phyloP scores from a whole-genome alignment of 1,140 invertebrate genomes.

The Meloidogyne floridensis region DNA sequence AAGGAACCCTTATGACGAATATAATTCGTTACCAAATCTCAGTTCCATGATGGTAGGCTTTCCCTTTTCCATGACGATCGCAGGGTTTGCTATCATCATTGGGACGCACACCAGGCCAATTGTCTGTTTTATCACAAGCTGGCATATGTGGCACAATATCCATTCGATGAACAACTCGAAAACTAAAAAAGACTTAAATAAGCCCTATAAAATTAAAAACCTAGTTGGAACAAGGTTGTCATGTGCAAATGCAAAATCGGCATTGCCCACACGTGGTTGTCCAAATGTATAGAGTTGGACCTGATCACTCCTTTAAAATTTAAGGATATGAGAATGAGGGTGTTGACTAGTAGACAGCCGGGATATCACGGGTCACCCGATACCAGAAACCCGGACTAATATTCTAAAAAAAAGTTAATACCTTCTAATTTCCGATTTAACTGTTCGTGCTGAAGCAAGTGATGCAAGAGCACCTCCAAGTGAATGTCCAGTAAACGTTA shows the following conservation, averaged over 20 bases:
- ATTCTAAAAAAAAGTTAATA: background rate
- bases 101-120: background rate
- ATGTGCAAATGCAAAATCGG: slow-evolving; percentile 40
- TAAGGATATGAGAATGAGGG: background rate
- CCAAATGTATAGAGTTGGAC: slow-evolving; percentile 50
- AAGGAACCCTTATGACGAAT: no score
- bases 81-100: slow-evolving; percentile 41
- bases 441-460: slow-evolving; percentile 40
- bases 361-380: no score
- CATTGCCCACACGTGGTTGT: slow-evolving; percentile 48
- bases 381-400: no score
- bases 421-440: slow-evolving; percentile 32
- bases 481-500: slow-evolving; percentile 54
- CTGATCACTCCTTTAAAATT: slow-evolving; percentile 32
- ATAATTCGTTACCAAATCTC: slow-evolving; percentile 36
- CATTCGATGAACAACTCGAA: slow-evolving; percentile 46
- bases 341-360: no score
- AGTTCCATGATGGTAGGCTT: slow-evolving; percentile 43
- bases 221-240: slow-evolving; percentile 49
- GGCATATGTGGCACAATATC: slow-evolving; percentile 53
- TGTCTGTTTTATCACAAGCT: slow-evolving; percentile 37
- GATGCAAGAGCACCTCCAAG: slow-evolving; percentile 55
- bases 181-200: slow-evolving; percentile 31
- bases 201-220: slow-evolving; percentile 14
- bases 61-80: slow-evolving; percentile 32